Percentiles rank a stretch among this genome's conserved stretches.
phyloP scores from a whole-genome alignment of 2,113 vertebrate species.

The Salminus brasiliensis region DNA sequence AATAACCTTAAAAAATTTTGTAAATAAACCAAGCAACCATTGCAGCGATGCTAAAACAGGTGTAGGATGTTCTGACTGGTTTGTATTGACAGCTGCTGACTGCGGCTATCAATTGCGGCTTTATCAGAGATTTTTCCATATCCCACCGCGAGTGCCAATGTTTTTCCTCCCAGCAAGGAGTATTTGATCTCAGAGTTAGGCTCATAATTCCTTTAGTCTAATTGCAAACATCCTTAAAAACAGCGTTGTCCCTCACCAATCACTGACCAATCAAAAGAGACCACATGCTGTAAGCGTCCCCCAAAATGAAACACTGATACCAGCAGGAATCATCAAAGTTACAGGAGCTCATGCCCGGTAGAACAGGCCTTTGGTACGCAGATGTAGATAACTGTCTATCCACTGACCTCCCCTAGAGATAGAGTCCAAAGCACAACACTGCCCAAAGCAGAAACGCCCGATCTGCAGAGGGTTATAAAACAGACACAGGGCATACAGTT shows the following conservation, averaged over 20 bases:
- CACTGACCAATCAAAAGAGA: background rate
- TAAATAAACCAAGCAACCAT: too few relatives aligned
- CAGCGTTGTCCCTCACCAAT: too few relatives aligned
- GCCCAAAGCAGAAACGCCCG: background rate
- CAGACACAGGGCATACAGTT: background rate
- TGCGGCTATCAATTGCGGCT: too few relatives aligned
- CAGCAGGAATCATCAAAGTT: background rate
- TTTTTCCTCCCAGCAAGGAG: too few relatives aligned
- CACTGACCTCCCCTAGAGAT: background rate
- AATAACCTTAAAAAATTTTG: too few relatives aligned
- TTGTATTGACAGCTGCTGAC: too few relatives aligned
- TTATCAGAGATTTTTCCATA: too few relatives aligned
- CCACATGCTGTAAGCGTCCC: background rate
- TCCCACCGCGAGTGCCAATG: too few relatives aligned
- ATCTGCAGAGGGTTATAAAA: background rate
- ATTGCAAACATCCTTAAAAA: background rate
- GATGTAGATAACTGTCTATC: background rate
- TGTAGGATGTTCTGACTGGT: too few relatives aligned
- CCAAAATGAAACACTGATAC: background rate
- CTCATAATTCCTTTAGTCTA: background rate
- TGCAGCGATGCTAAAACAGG: too few relatives aligned
- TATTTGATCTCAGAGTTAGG: background rate
- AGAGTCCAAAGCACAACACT: background rate
- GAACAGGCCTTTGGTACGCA: too few relatives aligned
- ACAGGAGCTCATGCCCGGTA: background rate